Conservation (phyloP, 2,113 vertebrate species). For the Rhagologus leucostigma region DNA sequence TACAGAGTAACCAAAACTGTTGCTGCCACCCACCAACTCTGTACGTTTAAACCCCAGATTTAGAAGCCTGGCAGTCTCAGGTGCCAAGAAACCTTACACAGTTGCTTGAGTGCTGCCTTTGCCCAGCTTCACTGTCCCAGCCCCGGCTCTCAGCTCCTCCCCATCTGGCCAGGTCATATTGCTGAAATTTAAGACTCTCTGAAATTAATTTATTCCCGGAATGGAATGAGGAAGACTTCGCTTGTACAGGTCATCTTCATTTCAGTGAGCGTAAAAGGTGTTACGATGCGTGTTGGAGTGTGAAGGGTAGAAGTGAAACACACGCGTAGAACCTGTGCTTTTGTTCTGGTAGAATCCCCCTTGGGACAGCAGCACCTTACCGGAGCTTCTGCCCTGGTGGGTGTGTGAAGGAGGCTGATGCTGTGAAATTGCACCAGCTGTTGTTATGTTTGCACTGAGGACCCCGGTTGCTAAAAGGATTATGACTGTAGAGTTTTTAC, state of each 20-base stretch:
- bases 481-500: neutral
- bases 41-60: neutral
- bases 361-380: neutral
- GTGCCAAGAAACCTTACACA: neutral
- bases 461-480: accelerated
- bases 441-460: neutral
- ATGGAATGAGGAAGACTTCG: neutral
- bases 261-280: accelerated
- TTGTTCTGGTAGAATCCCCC: neutral
- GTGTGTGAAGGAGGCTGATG: neutral
- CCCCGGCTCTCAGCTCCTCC: neutral
- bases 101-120: neutral
- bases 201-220: neutral
- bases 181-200: neutral
- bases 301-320: neutral
- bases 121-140: neutral
- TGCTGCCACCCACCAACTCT: neutral
- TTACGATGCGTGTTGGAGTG: accelerated
- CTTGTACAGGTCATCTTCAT: neutral
- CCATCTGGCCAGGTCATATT: neutral
- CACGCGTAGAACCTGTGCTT: accelerated
- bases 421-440: neutral
- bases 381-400: neutral
- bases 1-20: neutral
- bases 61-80: neutral